Evolutionary conservation across 2,113 vertebrate genomes (phyloP).

Genomic region (Tragelaphus imberbis): DNA sequence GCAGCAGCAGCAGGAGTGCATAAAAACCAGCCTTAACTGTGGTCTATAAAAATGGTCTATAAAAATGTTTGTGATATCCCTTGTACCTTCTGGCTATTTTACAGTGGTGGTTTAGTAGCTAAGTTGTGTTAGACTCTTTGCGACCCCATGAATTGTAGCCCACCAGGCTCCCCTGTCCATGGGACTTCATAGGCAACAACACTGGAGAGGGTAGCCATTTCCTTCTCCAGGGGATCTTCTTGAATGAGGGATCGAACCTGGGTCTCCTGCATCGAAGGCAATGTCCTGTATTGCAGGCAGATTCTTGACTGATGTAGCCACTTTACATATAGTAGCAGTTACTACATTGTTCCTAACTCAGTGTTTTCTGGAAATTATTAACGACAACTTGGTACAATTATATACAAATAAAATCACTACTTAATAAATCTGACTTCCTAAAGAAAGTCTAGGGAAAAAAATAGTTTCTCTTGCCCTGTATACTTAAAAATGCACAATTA

Average conservation of each 20-base stretch:
- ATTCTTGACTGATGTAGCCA: neutral
- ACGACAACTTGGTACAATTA: neutral
- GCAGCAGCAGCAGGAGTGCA: too few relatives aligned
- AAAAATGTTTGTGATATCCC: neutral
- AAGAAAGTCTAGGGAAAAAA: neutral
- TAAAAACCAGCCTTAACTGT: neutral
- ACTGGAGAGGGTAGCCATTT: neutral
- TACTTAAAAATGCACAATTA: neutral
- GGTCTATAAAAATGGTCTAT: neutral
- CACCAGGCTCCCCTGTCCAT: neutral
- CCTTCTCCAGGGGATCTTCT: neutral
- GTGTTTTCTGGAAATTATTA: conserved; percentile 46
- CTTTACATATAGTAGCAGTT: conserved; percentile 12
- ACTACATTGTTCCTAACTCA: neutral
- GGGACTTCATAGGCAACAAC: neutral
- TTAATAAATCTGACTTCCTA: conserved; percentile 18
- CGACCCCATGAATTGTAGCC: neutral
- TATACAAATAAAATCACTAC: neutral
- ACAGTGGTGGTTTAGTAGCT: neutral
- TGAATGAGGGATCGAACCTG: neutral
- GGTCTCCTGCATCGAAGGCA: neutral
- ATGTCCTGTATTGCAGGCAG: neutral
- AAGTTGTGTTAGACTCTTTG: neutral
- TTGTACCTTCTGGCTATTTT: neutral
- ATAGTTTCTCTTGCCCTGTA: neutral